Percentiles rank a stretch among this genome's conserved stretches.
These are phyloP conservation scores for Ceramica pisi DNA, from an alignment of 2,888 invertebrate species.

Conservation along the genomic window DNA sequence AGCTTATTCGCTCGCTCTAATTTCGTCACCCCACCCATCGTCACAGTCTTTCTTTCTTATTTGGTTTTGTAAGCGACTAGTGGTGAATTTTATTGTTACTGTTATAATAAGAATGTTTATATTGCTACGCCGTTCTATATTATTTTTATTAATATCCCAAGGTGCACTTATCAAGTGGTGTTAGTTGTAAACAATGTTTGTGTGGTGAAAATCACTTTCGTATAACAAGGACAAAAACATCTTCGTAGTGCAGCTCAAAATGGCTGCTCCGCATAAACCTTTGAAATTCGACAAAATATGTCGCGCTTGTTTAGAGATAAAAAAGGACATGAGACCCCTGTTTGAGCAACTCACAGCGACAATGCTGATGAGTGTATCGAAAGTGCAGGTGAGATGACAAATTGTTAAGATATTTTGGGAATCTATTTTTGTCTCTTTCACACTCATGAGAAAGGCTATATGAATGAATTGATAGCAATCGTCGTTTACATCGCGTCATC, in stretches of 20 bases:
- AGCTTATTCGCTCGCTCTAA: constrained; percentile 71
- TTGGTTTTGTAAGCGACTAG: constrained; percentile 76
- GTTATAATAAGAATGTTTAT: constrained; percentile 34
- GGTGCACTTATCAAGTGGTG: constrained; percentile 34
- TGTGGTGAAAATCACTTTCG: constrained; percentile 64
- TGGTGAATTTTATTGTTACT: constrained; percentile 64
- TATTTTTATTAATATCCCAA: constrained; percentile 16
- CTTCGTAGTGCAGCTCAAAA: constrained; percentile 84
- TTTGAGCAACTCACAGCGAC: constrained; percentile 92
- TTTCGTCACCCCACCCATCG: constrained; percentile 76
- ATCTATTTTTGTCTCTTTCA: constrained; percentile 85
- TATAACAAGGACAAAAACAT: constrained; percentile 84
- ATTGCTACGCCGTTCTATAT: constrained; percentile 23
- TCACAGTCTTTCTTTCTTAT: constrained; percentile 74
- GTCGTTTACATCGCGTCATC: constrained; percentile 85
- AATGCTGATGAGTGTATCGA: constrained; percentile 92
- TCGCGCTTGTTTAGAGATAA: constrained; percentile 91
- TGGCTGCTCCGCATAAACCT: constrained; percentile 84
- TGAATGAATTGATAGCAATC: constrained; percentile 74
- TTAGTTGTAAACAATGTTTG: constrained; percentile 43
- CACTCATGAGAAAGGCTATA: constrained; percentile 70
- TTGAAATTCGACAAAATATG: constrained; percentile 91
- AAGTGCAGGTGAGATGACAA: constrained; percentile 90
- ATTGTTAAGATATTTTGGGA: constrained; percentile 83
- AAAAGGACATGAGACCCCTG: constrained; percentile 92